phyloP scores from a whole-genome alignment of 2,797 vertebrate species.

The Chelon auratus region DNA sequence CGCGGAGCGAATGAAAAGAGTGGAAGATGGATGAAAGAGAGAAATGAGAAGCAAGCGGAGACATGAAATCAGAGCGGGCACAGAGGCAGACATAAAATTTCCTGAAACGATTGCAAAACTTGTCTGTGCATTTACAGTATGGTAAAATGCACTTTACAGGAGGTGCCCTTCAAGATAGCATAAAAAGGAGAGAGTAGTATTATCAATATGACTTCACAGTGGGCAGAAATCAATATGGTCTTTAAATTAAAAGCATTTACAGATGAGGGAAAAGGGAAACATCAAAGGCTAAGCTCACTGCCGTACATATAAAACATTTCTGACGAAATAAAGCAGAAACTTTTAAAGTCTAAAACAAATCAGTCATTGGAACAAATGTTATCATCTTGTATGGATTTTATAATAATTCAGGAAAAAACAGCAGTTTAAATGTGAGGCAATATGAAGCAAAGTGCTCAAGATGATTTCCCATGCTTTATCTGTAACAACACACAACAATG shows the following conservation, averaged over 20 bases:
- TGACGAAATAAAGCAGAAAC: conserved; percentile 62
- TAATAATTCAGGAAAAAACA: conserved; percentile 45
- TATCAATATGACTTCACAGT: conserved; percentile 69
- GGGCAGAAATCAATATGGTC: conserved; percentile 77
- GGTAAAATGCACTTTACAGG: conserved; percentile 67
- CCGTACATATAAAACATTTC: conserved; percentile 65
- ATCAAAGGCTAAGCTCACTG: conserved; percentile 50
- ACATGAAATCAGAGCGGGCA: conserved; percentile 40
- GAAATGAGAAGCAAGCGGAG: conserved; percentile 9
- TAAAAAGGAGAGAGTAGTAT: conserved; percentile 63
- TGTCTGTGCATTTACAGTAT: conserved; percentile 54
- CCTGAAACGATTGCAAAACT: conserved; percentile 21
- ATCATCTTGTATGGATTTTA: conserved; percentile 55
- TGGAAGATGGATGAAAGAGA: conserved; percentile 25
- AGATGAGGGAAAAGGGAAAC: conserved; percentile 58
- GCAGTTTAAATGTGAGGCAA: conserved; percentile 68
- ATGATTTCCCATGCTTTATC: conserved; percentile 42
- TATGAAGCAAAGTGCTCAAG: conserved; percentile 54
- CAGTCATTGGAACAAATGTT: conserved; percentile 34
- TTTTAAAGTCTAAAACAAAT: conserved; percentile 49
- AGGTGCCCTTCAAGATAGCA: conserved; percentile 71
- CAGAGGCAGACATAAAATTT: conserved; percentile 30
- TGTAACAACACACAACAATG: conserved; percentile 49
- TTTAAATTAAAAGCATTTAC: conserved; percentile 77
- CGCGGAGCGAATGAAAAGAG: conserved; percentile 6